These are phyloP conservation scores for Calliphora vomitoria DNA, from an alignment of 2,888 invertebrate genomes.

Conservation along the genomic window DNA sequence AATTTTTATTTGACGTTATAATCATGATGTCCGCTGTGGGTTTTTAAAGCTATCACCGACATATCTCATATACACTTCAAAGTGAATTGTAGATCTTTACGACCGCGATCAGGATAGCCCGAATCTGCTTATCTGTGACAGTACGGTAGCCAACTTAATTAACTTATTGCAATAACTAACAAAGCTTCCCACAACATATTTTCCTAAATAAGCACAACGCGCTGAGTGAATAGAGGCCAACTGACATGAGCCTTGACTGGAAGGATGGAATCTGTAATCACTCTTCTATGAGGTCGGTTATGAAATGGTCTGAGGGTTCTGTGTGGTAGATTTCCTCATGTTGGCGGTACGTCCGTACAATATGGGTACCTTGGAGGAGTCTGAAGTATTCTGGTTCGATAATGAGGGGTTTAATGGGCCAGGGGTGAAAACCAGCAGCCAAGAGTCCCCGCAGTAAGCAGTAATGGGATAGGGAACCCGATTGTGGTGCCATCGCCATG, in stretches of 20 bases:
- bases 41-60: no score
- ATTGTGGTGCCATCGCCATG: constrained; percentile 95
- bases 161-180: no score
- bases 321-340: constrained; percentile 86
- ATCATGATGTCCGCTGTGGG: no score
- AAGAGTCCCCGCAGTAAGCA: constrained; percentile 99
- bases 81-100: no score
- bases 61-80: no score
- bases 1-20: no score
- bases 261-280: constrained; percentile 99
- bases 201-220: no score
- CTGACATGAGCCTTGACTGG: constrained; percentile 86
- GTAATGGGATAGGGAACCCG: constrained; percentile 99
- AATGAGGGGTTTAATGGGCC: constrained; percentile 99
- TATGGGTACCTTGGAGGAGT: constrained; percentile 96
- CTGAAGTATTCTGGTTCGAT: constrained; percentile 93
- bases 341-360: constrained; percentile 98
- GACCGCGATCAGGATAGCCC: no score
- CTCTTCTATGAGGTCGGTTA: constrained; percentile 96
- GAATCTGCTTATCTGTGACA: no score
- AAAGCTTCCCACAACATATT: no score
- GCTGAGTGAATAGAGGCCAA: no score
- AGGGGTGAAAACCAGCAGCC: constrained; percentile 99
- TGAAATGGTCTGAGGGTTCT: constrained; percentile 95
- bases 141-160: no score